Evolutionary conservation across 2,113 vertebrate genomes (phyloP), one percentile per base, ranked within the genome.

Genomic region (Tringa solitaria): DNA sequence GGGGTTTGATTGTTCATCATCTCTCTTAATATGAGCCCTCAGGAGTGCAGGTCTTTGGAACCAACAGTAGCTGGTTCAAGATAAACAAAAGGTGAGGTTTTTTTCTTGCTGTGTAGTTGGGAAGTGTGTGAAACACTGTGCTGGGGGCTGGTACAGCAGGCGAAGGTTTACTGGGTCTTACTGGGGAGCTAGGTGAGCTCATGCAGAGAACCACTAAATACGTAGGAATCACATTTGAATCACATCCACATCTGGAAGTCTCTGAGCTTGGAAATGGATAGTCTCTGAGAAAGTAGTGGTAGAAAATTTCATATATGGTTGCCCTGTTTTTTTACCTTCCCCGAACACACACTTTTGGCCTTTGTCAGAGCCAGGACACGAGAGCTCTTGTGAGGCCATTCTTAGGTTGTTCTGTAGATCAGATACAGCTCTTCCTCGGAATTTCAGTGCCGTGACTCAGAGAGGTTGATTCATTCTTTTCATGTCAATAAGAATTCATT

Each of bases 81-180:
- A 83, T 53, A 65, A 65, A 53, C 4, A 35, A 59, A 92, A 78
- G 50, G 26, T 41, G 22, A 3, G 84, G 23, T 1, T 28, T 82
- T 82, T 92, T 74, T 37, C 16, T 33, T 68, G 53, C 53, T 45
- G 28, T 54, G 59, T 67, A 26, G 30, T 73, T 4, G 2, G 20
- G 4, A 57, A 81, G 27, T 21, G 9, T 1, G 0, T 81, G 59
- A 68, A 81, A 60, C 22, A 6, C 35, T 26, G 20, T 26, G 20
- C 35, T 70, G 28, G 0, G 0, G 39, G 33, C 59, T 87, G 33
- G 56, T 48, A 41, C 2, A 11, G 39, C 41, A 75, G 21, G 12
- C 51, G 43, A 20, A 53, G 14, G n/a, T 68, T 89, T 89, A n/a
- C 35, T 3, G 45, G 63, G 13, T 64, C 50, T 73, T 77, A 27